Evolutionary conservation across 2,888 invertebrate genomes (phyloP), one percentile per base, ranked within the genome.

Genomic region (Spicauda simplicius): DNA sequence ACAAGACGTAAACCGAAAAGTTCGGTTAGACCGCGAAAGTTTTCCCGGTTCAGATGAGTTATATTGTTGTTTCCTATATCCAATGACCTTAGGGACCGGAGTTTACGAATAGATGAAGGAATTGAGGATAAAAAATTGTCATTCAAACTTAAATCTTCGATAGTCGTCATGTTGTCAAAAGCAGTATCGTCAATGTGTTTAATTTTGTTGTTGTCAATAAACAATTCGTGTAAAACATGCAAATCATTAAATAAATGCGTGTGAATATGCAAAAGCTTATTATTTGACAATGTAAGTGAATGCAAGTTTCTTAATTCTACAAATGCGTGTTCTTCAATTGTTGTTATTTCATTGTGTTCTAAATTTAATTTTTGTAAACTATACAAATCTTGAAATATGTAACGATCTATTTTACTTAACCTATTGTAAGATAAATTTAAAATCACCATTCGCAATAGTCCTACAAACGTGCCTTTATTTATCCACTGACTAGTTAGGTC

Each of bases 31-130:
- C 97, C 96, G 75, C 94, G 94, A 81, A 97, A 97, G 73, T 96
- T 96, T 76, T 95, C 94, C 80, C 96, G 95, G 72, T 93, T 95
- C 73, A 98, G 93, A 72, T 94, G 92, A 78, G 95, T 94, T 83
- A 98, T 96, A 81, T 94, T 95, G 88, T 98, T 98, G 82, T 97
- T 96, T 20, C 97, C 97, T 73, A 98, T 94, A 90, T 97, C 97
- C 73, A 98, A 91, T 20, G 96, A 96, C 85, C 95, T 96, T 69
- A 98, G 87, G 74, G 95, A 95, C 59, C 94, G 90, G 70, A 97
- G 91, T 81, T 95, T 95, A 53, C 95, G 94, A 62, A 97, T 93
- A 12, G 96, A 96, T 65, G 88, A 87, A 33, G 97, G 96, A 60
- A 96, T 94, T 58, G 94, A 94, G 12, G 94, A 94, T 73, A 97